Conservation (phyloP, 1,140 invertebrate genomes). For the Galleria mellonella region DNA sequence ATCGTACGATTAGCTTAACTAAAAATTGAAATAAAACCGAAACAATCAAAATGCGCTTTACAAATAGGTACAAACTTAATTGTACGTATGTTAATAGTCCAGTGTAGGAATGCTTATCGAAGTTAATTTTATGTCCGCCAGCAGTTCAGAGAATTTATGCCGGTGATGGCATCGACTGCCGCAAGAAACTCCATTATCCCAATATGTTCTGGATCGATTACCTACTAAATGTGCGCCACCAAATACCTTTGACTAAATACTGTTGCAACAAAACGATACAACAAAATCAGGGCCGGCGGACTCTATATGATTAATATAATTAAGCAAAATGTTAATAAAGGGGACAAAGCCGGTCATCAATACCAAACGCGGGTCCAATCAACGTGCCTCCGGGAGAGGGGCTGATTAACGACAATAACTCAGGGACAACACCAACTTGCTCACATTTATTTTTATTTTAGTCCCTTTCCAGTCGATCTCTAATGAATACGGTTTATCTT, state of each 20-base stretch:
- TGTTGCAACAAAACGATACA: constrained; percentile 1
- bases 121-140: too few species aligned
- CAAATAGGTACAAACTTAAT: too few species aligned
- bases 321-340: constrained; percentile 42
- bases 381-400: constrained; percentile 37
- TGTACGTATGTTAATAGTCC: too few species aligned
- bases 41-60: too few species aligned
- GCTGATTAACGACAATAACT: constrained; percentile 70
- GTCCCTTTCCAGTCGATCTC: constrained; percentile 69
- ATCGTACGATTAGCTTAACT: too few species aligned
- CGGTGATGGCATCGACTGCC: too few species aligned
- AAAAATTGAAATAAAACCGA: too few species aligned
- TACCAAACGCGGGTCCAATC: constrained; percentile 35
- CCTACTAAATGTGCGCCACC: neutral
- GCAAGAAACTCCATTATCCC: constrained; percentile 3
- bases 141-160: too few species aligned
- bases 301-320: constrained; percentile 26
- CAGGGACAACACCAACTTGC: constrained; percentile 59
- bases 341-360: constrained; percentile 36
- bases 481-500: constrained; percentile 74
- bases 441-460: constrained; percentile 66
- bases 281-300: constrained; percentile 5
- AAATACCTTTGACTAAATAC: constrained; percentile 1
- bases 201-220: constrained; percentile 4
- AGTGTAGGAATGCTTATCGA: too few species aligned